Evolutionary conservation across 2,113 vertebrate species (phyloP).

Genomic region (Platanista minor): DNA sequence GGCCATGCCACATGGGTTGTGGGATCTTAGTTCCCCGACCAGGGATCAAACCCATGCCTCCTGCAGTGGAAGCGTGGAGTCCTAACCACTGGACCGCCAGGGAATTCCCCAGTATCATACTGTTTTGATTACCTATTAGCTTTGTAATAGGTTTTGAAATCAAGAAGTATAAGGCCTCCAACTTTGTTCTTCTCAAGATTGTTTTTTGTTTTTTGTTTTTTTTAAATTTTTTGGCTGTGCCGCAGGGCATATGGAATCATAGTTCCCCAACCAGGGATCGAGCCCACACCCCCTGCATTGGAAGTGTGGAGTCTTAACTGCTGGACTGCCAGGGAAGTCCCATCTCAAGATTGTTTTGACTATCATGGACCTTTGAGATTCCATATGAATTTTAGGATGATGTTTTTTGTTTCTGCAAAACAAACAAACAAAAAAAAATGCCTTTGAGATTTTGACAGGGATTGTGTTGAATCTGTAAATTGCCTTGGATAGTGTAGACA

Average conservation of each 20-base stretch:
- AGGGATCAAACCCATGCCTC: neutral
- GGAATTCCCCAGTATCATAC: neutral
- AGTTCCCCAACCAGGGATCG: too few species aligned
- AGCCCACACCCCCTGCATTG: too few species aligned
- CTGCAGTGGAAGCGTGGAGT: neutral
- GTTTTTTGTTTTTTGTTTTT: neutral
- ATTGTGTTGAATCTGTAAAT: neutral
- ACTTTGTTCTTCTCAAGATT: neutral
- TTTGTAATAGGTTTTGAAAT: slow-evolving; percentile 16
- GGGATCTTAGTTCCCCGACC: neutral
- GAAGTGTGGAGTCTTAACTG: too few species aligned
- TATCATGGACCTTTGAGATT: neutral
- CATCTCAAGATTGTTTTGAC: neutral
- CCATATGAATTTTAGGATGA: neutral
- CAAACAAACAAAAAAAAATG: neutral
- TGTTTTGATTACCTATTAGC: neutral
- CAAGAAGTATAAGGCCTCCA: neutral
- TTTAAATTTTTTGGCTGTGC: too few species aligned
- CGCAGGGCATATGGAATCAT: too few species aligned
- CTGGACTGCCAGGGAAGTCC: too few species aligned
- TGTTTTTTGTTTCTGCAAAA: neutral
- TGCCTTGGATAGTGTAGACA: neutral
- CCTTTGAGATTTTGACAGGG: neutral
- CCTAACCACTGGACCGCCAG: neutral
- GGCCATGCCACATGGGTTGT: neutral